Evolutionary conservation across 2,797 vertebrate species (phyloP).

Genomic region (Prunella strophiata): DNA sequence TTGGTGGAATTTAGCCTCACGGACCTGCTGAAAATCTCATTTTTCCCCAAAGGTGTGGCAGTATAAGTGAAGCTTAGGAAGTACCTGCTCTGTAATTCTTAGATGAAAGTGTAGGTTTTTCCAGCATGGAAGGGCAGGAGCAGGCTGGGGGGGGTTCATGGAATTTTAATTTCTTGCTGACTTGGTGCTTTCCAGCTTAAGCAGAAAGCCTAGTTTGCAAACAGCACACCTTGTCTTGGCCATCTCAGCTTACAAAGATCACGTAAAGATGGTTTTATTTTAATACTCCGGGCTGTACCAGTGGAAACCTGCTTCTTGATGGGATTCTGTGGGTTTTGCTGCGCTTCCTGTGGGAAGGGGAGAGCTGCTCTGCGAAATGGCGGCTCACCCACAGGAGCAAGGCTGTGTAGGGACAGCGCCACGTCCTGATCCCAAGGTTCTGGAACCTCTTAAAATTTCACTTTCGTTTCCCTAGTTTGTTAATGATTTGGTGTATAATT

Average conservation of each 20-base stretch:
- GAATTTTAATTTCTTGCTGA: background rate
- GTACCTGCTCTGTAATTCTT: too few relatives aligned
- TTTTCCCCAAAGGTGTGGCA: rapidly evolving
- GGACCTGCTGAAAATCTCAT: background rate
- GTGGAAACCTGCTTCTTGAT: background rate
- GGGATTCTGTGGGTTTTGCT: too few relatives aligned
- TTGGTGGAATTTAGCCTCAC: rapidly evolving
- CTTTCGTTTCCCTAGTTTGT: background rate
- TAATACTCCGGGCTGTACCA: background rate
- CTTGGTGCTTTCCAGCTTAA: rapidly evolving
- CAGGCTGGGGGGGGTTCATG: background rate
- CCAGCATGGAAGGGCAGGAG: background rate
- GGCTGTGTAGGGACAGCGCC: background rate
- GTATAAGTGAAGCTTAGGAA: too few relatives aligned
- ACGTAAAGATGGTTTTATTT: background rate
- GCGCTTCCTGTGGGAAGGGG: rapidly evolving
- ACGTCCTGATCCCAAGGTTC: rapidly evolving
- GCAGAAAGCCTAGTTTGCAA: background rate
- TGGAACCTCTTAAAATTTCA: background rate
- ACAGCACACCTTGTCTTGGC: background rate
- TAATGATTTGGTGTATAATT: background rate
- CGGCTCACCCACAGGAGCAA: too few relatives aligned
- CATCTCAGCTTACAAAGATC: background rate
- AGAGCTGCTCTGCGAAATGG: background rate
- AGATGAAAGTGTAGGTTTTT: background rate